phyloP scores from a whole-genome alignment of 2,113 vertebrate species.

The Limanda limanda region DNA sequence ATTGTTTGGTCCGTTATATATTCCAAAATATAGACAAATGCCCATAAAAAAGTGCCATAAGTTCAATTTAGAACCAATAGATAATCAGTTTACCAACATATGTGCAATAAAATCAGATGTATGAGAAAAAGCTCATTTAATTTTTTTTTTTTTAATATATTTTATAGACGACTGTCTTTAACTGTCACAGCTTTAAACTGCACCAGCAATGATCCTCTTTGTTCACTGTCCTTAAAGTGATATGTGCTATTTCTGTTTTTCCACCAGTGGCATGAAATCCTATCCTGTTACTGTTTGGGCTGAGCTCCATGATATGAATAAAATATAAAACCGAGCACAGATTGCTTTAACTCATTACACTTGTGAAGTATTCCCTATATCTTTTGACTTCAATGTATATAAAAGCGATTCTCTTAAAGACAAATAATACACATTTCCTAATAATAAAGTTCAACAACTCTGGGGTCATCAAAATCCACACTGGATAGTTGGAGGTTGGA shows the following conservation, averaged over 20 bases:
- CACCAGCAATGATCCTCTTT: background rate
- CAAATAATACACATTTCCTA: conserved; percentile 11
- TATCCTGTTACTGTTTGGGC: background rate
- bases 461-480: conserved; percentile 17
- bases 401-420: conserved; percentile 32
- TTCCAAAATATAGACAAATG: background rate
- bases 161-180: background rate
- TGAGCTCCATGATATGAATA: conserved; percentile 31
- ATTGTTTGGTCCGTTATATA: background rate
- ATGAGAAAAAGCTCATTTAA: too few species aligned
- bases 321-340: conserved; percentile 34
- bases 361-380: conserved; percentile 30
- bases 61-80: background rate
- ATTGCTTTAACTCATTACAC: conserved; percentile 28
- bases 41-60: background rate
- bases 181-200: too few species aligned
- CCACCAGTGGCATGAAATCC: conserved; percentile 6
- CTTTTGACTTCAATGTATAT: conserved; percentile 32
- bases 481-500: conserved; percentile 35
- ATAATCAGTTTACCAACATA: background rate
- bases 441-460: conserved; percentile 52
- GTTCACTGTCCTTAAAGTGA: background rate
- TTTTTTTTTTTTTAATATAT: background rate
- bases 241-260: background rate
- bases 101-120: background rate